Evolutionary conservation across 2,888 invertebrate species (phyloP).

Genomic region (Tipula unca): DNA sequence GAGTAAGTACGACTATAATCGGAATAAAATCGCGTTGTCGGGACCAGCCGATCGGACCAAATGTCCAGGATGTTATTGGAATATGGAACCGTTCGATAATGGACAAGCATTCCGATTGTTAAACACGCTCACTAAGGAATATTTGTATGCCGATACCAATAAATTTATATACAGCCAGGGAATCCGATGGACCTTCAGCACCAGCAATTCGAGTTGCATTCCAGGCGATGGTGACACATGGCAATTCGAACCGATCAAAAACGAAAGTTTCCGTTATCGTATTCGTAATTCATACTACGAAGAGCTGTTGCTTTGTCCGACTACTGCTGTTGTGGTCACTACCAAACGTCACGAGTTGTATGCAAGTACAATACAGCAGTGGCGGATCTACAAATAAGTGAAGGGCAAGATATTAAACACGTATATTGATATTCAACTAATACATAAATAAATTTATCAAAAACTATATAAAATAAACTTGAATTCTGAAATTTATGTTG

Average conservation of each 20-base stretch:
- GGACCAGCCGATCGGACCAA: not conserved
- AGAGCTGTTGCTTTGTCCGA: not conserved
- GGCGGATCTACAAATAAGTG: not conserved
- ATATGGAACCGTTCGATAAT: not conserved
- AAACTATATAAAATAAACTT: not conserved
- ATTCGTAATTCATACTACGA: not conserved
- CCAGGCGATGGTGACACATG: not conserved
- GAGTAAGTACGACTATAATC: not conserved
- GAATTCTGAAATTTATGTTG: no score
- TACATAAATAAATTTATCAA: not conserved
- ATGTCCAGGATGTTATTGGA: slow-evolving; percentile 15
- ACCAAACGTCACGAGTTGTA: not conserved
- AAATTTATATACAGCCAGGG: not conserved
- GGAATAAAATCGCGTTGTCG: not conserved
- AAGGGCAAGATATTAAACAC: no score
- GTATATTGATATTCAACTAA: not conserved
- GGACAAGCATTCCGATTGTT: not conserved
- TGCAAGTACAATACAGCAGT: not conserved
- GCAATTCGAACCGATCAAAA: slow-evolving; percentile 3
- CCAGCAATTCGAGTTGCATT: not conserved
- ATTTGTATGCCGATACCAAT: not conserved
- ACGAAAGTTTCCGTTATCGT: not conserved
- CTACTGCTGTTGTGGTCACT: not conserved
- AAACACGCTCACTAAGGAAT: not conserved
- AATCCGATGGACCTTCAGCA: not conserved